Percentiles rank a stretch among this genome's conserved stretches.
phyloP scores from a whole-genome alignment of 2,797 vertebrate genomes.

The Coilia nasus region DNA sequence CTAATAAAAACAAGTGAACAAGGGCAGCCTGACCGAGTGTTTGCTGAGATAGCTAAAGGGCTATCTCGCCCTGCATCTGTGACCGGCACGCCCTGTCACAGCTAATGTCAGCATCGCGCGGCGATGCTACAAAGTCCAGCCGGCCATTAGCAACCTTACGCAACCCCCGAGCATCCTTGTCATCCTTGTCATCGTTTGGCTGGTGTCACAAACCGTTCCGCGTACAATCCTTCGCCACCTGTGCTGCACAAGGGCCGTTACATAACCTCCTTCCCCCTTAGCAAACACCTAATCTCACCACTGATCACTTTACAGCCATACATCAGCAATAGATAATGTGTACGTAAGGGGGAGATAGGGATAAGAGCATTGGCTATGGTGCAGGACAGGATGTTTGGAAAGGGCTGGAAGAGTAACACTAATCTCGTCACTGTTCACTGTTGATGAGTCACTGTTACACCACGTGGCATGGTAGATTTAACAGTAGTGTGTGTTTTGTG shows the following conservation, averaged over 20 bases:
- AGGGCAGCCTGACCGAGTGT: neutral
- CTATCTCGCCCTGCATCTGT: neutral
- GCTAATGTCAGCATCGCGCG: neutral
- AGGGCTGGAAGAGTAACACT: neutral
- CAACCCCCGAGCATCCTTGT: slow-evolving; percentile 18
- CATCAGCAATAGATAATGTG: neutral
- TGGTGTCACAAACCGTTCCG: neutral
- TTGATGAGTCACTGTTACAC: neutral
- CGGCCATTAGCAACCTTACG: slow-evolving; percentile 9
- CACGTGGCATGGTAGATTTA: neutral
- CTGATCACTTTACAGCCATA: neutral
- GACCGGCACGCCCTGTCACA: neutral
- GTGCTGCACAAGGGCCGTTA: neutral
- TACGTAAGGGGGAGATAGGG: neutral
- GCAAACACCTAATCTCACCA: neutral
- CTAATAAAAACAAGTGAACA: neutral
- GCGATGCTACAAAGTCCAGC: slow-evolving; percentile 29
- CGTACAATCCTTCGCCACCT: neutral
- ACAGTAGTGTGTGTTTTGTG: neutral
- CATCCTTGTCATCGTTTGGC: slow-evolving; percentile 1
- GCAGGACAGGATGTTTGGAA: neutral
- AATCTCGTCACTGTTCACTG: too few species aligned
- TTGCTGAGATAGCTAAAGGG: neutral
- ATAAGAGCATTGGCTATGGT: neutral
- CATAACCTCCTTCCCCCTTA: neutral